These are phyloP conservation scores for Teleopsis dalmanni DNA, from an alignment of 1,140 invertebrate genomes.

Conservation along the genomic window DNA sequence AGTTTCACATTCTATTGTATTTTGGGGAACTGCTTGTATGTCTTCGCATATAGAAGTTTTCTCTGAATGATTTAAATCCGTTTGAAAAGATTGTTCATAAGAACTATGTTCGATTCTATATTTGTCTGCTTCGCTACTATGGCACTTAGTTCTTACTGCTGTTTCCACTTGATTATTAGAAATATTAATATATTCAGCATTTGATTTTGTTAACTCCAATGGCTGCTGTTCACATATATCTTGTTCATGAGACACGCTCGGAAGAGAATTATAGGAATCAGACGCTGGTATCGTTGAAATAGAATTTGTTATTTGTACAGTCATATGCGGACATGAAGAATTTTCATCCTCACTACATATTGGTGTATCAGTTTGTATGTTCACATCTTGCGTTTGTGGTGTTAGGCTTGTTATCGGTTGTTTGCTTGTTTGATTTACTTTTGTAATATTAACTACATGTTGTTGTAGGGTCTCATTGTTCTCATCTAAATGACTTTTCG, in stretches of 20 bases:
- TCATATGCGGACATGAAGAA: conserved; percentile 19
- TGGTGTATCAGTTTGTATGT: conserved; percentile 68
- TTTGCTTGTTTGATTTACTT: background rate
- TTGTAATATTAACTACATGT: background rate
- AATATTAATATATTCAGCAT: background rate
- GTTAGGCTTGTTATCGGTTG: conserved; percentile 2
- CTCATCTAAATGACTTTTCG: conserved; percentile 18
- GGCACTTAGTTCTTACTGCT: conserved; percentile 2
- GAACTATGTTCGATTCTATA: background rate
- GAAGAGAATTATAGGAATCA: background rate
- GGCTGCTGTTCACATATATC: conserved; percentile 15
- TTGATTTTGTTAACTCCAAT: conserved; percentile 35
- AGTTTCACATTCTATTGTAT: too few relatives aligned
- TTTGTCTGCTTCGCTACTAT: background rate
- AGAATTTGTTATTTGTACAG: background rate
- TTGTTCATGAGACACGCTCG: background rate
- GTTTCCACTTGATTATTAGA: background rate
- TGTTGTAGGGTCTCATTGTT: conserved; percentile 24
- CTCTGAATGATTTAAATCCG: background rate
- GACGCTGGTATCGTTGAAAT: background rate
- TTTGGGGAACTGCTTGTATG: background rate
- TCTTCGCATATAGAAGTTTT: background rate
- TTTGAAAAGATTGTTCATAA: background rate
- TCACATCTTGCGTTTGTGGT: conserved; percentile 64
- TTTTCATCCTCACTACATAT: conserved; percentile 45